phyloP scores from a whole-genome alignment of 1,140 invertebrate species.

The Octopus sinensis region DNA sequence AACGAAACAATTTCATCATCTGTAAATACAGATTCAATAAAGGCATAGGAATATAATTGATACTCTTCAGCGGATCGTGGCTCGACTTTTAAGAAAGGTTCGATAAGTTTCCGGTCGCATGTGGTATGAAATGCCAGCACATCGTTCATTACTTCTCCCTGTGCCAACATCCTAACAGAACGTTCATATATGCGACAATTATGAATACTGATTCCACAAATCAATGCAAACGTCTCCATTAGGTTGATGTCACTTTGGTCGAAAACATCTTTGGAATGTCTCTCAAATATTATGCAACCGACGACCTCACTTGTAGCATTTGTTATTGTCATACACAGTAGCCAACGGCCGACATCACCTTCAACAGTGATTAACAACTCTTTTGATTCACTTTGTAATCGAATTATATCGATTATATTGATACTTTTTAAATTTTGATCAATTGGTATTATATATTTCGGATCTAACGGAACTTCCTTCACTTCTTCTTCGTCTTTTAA shows the following conservation, averaged over 20 bases:
- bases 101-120: constrained; percentile 77
- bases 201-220: constrained; percentile 89
- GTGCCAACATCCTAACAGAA: constrained; percentile 73
- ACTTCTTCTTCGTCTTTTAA: too few relatives aligned
- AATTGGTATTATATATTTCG: too few relatives aligned
- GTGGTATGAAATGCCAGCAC: constrained; percentile 92
- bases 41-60: constrained; percentile 18
- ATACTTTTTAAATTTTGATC: too few relatives aligned
- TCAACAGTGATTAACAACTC: too few relatives aligned
- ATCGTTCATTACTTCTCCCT: constrained; percentile 88
- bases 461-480: too few relatives aligned
- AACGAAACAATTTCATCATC: constrained; percentile 87
- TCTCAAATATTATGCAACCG: neutral
- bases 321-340: too few relatives aligned
- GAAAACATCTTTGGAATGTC: neutral
- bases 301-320: neutral
- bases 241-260: constrained; percentile 42
- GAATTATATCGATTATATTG: too few relatives aligned
- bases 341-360: too few relatives aligned
- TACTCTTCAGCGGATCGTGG: constrained; percentile 17
- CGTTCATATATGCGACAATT: constrained; percentile 94
- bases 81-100: constrained; percentile 60
- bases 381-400: too few relatives aligned
- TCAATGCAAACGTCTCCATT: constrained; percentile 93
- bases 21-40: constrained; percentile 57